phyloP scores from a whole-genome alignment of 1,140 invertebrate genomes.

The Scaptodrosophila lebanonensis region DNA sequence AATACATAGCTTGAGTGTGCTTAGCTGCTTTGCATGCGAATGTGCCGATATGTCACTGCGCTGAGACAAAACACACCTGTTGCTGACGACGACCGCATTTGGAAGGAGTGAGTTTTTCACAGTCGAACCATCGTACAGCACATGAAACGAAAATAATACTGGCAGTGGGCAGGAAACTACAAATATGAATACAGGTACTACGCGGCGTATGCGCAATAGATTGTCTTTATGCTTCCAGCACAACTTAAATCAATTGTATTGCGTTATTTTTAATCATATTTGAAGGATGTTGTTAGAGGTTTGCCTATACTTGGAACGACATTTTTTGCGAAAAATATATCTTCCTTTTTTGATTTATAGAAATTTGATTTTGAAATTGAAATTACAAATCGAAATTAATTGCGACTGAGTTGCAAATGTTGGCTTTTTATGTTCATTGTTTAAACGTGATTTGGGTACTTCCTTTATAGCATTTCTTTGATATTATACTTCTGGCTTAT shows the following conservation, averaged over 20 bases:
- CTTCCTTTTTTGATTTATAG: no score
- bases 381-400: no score
- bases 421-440: conserved; percentile 5
- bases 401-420: no score
- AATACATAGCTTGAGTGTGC: neutral
- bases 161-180: conserved; percentile 53
- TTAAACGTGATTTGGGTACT: neutral
- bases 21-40: conserved; percentile 10
- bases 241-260: no score
- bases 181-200: conserved; percentile 71
- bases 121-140: conserved; percentile 9
- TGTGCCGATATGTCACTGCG: conserved; percentile 8
- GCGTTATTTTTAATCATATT: no score
- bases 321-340: no score
- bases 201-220: neutral
- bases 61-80: conserved; percentile 61
- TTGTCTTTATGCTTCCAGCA: no score
- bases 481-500: no score
- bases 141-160: conserved; percentile 44
- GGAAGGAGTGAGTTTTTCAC: conserved; percentile 13
- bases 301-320: no score
- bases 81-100: conserved; percentile 45
- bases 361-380: no score
- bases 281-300: no score
- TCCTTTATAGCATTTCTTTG: conserved; percentile 1